Evolutionary conservation across 2,888 invertebrate species (phyloP), one percentile per base, ranked within the genome.

Genomic region (Cryptosula pallasiana): DNA sequence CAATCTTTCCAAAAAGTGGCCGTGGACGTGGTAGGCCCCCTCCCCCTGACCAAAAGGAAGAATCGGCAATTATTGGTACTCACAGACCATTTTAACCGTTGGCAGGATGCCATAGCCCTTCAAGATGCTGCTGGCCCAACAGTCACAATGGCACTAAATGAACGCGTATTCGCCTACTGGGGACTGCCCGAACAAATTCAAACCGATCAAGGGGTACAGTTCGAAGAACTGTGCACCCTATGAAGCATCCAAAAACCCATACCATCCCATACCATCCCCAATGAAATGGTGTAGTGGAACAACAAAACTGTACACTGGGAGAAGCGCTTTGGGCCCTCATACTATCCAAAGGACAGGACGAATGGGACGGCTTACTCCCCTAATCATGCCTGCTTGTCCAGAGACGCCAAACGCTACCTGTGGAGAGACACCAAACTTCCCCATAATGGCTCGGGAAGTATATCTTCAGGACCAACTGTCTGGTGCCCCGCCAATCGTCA

Each of bases 231-330:
- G 13, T 57, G 57, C n/a, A 9, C 3, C 25, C 57, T 57, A 5
- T 23, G 25, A 25, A 57, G 25, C 13, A 23, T 57, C 13, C 5
- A 25, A 16, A 57, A 23, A 57, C 23, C 3, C 57, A 23, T 9
- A 57, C 57, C 25, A 57, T 5, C 25, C 57, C 57, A 5, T 57
- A 57, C 25, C 57, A 57, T 57, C 57, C 57, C n/a, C n/a, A 23
- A 25, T 9, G 20, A 23, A 57, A 57, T 25, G 57, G 57, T 9
- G 25, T 57, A 5, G 57, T 13, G 20, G 25, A 57, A 23, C 13
- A 23, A 16, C 5, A 57, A 5, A 57, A 57, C 25, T 23, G 57
- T 9, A 25, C 5, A 5, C 57, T 57, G 45, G 57, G 57, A 9
- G 25, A 16, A 5, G 3, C 57, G 5, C 23, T 23, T 5, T 9